A percentile compares a stretch with the other conserved stretches of the same genome.
Evolutionary conservation across 1,140 invertebrate species (phyloP).

Genomic region (Drosophila dunni): DNA sequence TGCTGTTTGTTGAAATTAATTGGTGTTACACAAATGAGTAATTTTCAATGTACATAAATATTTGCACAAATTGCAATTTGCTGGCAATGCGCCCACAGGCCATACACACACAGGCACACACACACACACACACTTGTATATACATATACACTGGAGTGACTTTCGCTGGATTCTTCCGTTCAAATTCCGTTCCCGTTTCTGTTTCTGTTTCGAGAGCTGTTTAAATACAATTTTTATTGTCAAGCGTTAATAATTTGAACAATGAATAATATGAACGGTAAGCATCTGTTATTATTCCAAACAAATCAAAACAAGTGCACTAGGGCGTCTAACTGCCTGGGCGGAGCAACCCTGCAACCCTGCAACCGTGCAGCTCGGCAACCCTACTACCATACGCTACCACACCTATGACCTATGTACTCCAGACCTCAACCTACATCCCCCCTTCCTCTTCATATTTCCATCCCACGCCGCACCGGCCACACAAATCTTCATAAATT

Average conservation of each 20-base stretch:
- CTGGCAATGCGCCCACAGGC: slow-evolving; percentile 41
- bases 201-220: slow-evolving; percentile 72
- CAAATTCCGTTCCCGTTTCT: not conserved
- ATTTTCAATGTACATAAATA: slow-evolving; percentile 84
- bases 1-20: slow-evolving; percentile 81
- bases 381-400: too few species aligned
- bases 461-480: slow-evolving; percentile 29
- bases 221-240: slow-evolving; percentile 83
- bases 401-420: not conserved
- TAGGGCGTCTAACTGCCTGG: slow-evolving; percentile 55
- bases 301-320: slow-evolving; percentile 85
- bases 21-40: slow-evolving; percentile 84
- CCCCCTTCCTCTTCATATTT: too few species aligned
- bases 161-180: too few species aligned
- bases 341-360: slow-evolving; percentile 35
- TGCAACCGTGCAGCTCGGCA: not conserved
- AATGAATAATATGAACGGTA: slow-evolving; percentile 84
- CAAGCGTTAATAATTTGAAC: slow-evolving; percentile 84
- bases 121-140: not conserved
- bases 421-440: not conserved
- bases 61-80: slow-evolving; percentile 83
- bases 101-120: not conserved
- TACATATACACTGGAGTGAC: not conserved
- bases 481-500: slow-evolving; percentile 84
- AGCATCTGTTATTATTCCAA: slow-evolving; percentile 85